Conservation (phyloP, 2,888 invertebrate genomes). For the Apamea epomidion region DNA sequence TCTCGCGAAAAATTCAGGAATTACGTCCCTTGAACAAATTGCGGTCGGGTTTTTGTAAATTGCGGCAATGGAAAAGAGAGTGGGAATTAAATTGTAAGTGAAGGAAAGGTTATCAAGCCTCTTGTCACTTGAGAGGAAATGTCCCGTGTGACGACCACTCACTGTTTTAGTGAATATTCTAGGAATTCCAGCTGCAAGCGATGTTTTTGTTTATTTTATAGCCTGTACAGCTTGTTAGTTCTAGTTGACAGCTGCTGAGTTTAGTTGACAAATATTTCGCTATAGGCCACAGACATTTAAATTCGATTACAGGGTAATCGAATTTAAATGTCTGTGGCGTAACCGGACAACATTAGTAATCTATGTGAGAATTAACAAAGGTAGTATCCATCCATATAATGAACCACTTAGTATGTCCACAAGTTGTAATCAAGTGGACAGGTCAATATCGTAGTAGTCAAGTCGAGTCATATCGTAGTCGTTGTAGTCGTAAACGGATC, state of each 20-base stretch:
- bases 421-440: not conserved
- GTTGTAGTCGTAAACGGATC: not conserved
- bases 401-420: not conserved
- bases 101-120: conserved; percentile 2
- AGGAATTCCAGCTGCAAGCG: not conserved
- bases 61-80: not conserved
- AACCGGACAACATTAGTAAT: not conserved
- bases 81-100: conserved; percentile 19
- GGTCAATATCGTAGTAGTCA: not conserved
- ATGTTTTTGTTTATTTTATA: conserved; percentile 18
- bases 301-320: not conserved
- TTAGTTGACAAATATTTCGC: not conserved
- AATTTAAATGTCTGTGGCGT: too few relatives aligned
- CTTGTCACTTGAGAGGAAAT: not conserved
- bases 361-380: not conserved
- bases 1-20: conserved; percentile 69
- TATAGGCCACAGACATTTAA: not conserved
- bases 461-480: too few relatives aligned
- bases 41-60: conserved; percentile 57
- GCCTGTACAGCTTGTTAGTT: conserved; percentile 9
- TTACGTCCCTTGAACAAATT: conserved; percentile 69
- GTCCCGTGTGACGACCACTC: conserved; percentile 1
- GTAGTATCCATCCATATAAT: not conserved
- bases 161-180: not conserved
- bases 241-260: conserved; percentile 17